phyloP scores from a whole-genome alignment of 2,113 vertebrate genomes.

The Mastomys natalensis region DNA sequence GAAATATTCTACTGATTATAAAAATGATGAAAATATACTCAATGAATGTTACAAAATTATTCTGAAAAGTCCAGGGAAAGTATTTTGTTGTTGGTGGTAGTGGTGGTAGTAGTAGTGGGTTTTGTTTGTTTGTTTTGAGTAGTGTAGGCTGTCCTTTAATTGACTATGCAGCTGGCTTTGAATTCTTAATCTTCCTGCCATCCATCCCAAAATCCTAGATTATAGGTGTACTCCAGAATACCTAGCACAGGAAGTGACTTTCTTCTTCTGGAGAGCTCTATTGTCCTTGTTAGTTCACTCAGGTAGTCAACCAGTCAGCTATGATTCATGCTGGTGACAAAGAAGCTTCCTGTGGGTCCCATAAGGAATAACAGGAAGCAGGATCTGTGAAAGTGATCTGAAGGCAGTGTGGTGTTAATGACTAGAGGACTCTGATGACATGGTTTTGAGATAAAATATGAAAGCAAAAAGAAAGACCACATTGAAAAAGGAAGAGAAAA shows the following conservation, averaged over 20 bases:
- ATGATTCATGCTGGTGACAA: background rate
- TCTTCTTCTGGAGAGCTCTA: background rate
- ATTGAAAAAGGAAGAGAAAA: background rate
- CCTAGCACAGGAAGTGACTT: too few relatives aligned
- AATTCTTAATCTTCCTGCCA: background rate
- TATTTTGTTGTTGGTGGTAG: background rate
- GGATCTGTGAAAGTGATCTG: background rate
- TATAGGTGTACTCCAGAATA: background rate
- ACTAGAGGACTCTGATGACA: background rate
- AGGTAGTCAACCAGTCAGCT: background rate
- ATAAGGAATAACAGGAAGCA: background rate
- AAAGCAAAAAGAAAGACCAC: background rate
- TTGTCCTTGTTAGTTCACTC: slow-evolving; percentile 15
- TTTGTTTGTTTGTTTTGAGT: background rate
- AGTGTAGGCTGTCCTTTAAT: background rate
- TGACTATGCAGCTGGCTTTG: background rate
- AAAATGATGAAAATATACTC: slow-evolving; percentile 29
- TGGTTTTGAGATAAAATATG: slow-evolving; percentile 32
- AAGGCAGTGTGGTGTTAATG: background rate
- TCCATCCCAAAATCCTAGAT: background rate
- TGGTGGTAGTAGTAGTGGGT: background rate
- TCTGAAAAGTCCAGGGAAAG: background rate
- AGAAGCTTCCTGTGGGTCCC: background rate
- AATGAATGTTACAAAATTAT: slow-evolving; percentile 32
- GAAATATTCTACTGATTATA: background rate